Base-by-base conservation (phyloP, 2,888 invertebrate species). In the Carabus problematicus region DNA sequence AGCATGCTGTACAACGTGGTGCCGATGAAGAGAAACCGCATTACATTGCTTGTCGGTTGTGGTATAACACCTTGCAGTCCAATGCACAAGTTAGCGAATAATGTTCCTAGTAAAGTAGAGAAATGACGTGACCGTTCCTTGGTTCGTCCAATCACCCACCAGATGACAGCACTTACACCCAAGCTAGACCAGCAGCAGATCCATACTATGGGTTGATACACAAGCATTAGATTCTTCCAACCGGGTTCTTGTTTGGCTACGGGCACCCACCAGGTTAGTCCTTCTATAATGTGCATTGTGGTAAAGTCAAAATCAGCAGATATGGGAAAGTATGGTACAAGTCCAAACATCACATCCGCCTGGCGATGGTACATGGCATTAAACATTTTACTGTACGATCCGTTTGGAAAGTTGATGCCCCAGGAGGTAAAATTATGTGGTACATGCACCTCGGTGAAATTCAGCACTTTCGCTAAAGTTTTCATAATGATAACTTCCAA, bases 271-370 rank as follows among this genome's bases (percentile, higher is more conserved):
- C 67, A 67, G 0, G 41, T 41, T 41, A 60, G 14, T 16, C 49
- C 52, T 41, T 67, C 67, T 8, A 52, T 49, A 7, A 67, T 19
- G 42, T 67, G 43, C 4, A 47, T 42, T 58, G 43, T 45, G 3
- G 66, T 19, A 11, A 40, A 12, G 12, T 60, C 67, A 60, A 59
- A 67, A 60, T 67, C 60, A 42, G 61, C 3, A 16, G 56, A 41
- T 49, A 49, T 41, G 6, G 8, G 1, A 8, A 14, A 6, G 8
- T n/a, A 39, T n/a, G 56, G 58, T 71, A 85, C 85, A 4, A 87
- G 87, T 4, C 88, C 88, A 14, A 87, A 74, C n/a, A 87, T 80
- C 4, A 88, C 77, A 70, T 87, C 84, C 4, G 85, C 73, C 42
- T 71, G 77, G 70, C 79, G 80, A 0, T 78, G 73, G 1, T 78